Evolutionary conservation across 1,140 invertebrate species (phyloP).

Genomic region (Trichogramma pretiosum): DNA sequence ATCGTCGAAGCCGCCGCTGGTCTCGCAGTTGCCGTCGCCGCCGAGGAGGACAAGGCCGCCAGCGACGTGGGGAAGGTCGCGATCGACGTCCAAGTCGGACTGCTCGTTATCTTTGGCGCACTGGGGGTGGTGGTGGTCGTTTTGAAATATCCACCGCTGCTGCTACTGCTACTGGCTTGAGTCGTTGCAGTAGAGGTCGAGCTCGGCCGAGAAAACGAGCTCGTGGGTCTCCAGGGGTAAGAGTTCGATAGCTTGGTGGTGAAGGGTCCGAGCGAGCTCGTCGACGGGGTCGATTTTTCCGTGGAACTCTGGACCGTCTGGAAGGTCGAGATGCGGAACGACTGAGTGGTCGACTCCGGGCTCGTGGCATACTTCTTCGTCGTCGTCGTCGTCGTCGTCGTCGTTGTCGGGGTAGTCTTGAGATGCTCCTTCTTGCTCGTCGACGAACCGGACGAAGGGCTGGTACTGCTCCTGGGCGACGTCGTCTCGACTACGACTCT

Average conservation of each 20-base stretch:
- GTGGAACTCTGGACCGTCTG: constrained; percentile 34
- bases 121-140: neutral
- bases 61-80: constrained; percentile 1
- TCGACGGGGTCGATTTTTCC: constrained; percentile 11
- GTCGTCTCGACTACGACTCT: too few relatives aligned
- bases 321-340: constrained; percentile 35
- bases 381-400: too few relatives aligned
- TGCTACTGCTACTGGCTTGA: too few relatives aligned
- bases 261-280: too few relatives aligned
- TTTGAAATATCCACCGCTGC: too few relatives aligned
- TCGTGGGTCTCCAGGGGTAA: neutral
- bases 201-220: neutral
- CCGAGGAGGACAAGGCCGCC: neutral
- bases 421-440: constrained; percentile 15
- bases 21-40: constrained; percentile 16
- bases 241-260: neutral
- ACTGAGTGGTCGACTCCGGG: constrained; percentile 28
- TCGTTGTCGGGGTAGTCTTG: constrained; percentile 21
- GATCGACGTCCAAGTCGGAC: neutral
- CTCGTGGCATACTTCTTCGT: constrained; percentile 20
- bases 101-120: constrained; percentile 2
- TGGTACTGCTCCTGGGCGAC: neutral
- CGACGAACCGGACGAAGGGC: too few relatives aligned
- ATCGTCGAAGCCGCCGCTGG: constrained; percentile 19
- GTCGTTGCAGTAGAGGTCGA: neutral